Evolutionary conservation across 2,113 vertebrate genomes (phyloP).

Genomic region (Anolis sagrei): DNA sequence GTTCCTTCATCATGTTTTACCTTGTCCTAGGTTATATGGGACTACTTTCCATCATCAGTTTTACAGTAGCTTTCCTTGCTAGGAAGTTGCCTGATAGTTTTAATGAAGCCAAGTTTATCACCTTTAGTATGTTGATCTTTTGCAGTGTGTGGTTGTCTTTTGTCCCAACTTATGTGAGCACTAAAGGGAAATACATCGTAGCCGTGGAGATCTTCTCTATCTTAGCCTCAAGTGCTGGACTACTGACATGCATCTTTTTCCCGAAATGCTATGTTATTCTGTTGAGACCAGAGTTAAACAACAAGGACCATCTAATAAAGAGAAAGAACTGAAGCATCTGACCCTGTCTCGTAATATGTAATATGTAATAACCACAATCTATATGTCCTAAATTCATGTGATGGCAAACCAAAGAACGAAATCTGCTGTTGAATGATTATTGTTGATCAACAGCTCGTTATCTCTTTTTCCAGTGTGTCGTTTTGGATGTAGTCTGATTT

Average conservation of each 20-base stretch:
- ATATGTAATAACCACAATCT: too few species aligned
- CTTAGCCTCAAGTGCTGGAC: background rate
- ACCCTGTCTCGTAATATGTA: background rate
- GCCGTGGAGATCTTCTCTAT: slow-evolving; percentile 20
- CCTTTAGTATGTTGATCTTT: slow-evolving; percentile 10
- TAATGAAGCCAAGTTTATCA: slow-evolving; percentile 22
- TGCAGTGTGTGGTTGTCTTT: slow-evolving; percentile 9
- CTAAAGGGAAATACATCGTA: slow-evolving; percentile 9
- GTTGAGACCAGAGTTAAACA: background rate
- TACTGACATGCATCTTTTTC: background rate
- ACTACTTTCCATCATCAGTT: background rate
- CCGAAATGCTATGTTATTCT: slow-evolving; percentile 11
- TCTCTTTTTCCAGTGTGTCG: too few species aligned
- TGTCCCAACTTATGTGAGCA: slow-evolving; percentile 9
- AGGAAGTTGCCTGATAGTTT: background rate
- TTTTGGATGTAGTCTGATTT: too few species aligned
- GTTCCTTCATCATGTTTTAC: background rate
- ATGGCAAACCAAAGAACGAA: too few species aligned
- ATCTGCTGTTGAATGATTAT: too few species aligned
- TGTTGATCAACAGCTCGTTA: too few species aligned
- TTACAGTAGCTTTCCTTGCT: slow-evolving; percentile 1
- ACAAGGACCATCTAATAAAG: background rate
- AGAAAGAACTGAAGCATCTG: background rate
- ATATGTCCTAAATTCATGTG: too few species aligned
- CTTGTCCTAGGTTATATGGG: background rate